Evolutionary conservation across 2,113 vertebrate species (phyloP).

Genomic region (Gavia stellata): DNA sequence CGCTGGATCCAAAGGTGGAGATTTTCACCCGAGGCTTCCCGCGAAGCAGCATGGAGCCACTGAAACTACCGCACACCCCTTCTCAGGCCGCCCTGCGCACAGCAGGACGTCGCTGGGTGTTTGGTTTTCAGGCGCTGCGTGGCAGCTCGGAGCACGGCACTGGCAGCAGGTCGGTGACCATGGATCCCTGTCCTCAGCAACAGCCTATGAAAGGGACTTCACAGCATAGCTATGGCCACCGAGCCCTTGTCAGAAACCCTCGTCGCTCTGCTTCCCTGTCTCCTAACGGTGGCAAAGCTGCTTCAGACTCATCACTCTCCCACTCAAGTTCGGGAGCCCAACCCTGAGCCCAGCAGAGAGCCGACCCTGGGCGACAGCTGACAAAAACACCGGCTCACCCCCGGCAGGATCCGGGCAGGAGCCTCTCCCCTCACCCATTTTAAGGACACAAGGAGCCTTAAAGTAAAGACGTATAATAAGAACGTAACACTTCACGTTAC

Average conservation of each 20-base stretch:
- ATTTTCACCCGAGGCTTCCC: background rate
- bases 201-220: background rate
- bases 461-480: background rate
- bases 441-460: background rate
- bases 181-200: background rate
- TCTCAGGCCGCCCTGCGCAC: accelerated
- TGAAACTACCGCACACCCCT: background rate
- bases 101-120: background rate
- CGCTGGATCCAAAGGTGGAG: background rate
- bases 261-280: background rate
- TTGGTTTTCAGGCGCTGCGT: accelerated
- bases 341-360: background rate
- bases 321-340: background rate
- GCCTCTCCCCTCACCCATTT: background rate
- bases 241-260: background rate
- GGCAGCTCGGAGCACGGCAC: background rate
- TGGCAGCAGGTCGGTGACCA: accelerated
- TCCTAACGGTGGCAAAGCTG: background rate
- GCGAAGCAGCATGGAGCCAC: background rate
- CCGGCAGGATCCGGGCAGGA: accelerated
- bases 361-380: background rate
- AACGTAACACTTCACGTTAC: background rate
- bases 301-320: background rate
- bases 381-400: background rate
- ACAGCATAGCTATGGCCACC: accelerated